Base-by-base conservation (phyloP, 2,888 invertebrate species). In the Melieria crassipennis region DNA sequence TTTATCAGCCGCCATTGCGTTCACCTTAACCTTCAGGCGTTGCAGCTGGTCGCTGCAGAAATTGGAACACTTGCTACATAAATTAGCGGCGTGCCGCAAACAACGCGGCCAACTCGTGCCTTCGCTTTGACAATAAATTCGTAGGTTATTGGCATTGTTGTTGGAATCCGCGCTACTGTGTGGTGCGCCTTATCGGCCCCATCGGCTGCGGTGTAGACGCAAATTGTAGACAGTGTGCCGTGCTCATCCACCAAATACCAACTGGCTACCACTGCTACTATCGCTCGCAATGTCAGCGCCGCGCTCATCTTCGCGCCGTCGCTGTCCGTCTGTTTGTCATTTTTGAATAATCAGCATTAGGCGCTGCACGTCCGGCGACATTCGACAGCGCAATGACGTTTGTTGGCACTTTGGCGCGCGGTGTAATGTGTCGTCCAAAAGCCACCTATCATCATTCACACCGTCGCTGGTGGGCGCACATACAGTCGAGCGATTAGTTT, bases 381-480 rank as follows among this genome's bases (percentile, higher is more conserved):
- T 30, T 30, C 30, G 30, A 30, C 30, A 30, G 3, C 3, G 3
- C 30, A 30, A 30, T 30, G 30, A 52, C 13, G 5, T 52, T 48
- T 48, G 63, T 43, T 45, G 11, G 43, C 4, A 75, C 65, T 71
- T 61, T 67, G 70, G 69, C 69, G 68, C 55, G 56, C 56, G 64
- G 70, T 74, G 71, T 70, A 70, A 70, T 68, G 58, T 74, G 72
- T 72, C 71, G 70, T 64, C 13, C 13, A 58, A 11, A 30, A 58
- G 13, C 3, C 13, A 13, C 9, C 57, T n/a, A 13, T 13, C 13
- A 30, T 30, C 30, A 30, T 30, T 30, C 30, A 30, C 30, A 2
- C 30, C 30, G 30, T 30, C 30, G 30, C 30, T 30, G 30, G 30
- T 30, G 30, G 30, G 3, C 30, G 30, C 47, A 43, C 55, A 55